Evolutionary conservation across 2,797 vertebrate genomes (phyloP).

Genomic region (Antrozous pallidus): DNA sequence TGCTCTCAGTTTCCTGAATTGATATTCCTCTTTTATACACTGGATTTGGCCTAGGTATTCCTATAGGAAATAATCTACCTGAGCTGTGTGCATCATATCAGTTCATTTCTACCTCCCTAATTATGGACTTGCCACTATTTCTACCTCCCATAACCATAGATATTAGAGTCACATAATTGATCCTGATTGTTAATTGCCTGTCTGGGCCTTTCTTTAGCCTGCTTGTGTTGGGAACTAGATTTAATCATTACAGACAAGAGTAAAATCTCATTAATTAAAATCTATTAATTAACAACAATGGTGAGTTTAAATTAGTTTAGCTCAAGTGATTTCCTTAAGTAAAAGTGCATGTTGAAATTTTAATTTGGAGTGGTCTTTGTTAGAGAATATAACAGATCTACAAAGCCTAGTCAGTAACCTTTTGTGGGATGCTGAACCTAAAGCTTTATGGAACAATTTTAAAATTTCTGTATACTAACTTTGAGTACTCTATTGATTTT

Average conservation of each 20-base stretch:
- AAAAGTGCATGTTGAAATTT: neutral
- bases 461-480: neutral
- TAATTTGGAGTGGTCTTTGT: neutral
- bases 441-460: neutral
- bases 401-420: neutral
- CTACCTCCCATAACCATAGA: neutral
- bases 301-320: neutral
- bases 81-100: neutral
- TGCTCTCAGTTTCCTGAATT: neutral
- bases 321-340: neutral
- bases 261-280: neutral
- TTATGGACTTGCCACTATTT: neutral
- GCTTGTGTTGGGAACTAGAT: neutral
- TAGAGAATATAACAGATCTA: neutral
- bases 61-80: neutral
- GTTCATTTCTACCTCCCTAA: neutral
- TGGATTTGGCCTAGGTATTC: neutral
- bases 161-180: neutral
- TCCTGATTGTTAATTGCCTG: neutral
- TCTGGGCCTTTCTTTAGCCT: neutral
- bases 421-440: neutral
- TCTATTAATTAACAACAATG: neutral
- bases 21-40: neutral
- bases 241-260: neutral
- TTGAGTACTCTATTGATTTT: neutral